A percentile compares a stretch with the other conserved stretches of the same genome.
phyloP scores from a whole-genome alignment of 2,113 vertebrate species.

The Dasypus novemcinctus region DNA sequence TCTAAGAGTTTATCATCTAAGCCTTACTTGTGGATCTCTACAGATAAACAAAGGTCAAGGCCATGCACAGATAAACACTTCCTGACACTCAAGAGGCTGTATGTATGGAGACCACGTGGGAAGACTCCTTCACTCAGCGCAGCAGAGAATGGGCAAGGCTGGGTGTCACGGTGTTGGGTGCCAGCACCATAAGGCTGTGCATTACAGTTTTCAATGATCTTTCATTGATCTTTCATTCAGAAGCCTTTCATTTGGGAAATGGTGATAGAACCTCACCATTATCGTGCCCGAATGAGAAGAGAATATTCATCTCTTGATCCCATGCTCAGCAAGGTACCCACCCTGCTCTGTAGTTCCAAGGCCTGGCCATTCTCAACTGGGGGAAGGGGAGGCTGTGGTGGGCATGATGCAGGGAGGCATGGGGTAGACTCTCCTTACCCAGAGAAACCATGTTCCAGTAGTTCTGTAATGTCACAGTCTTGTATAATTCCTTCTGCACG shows the following conservation, averaged over 20 bases:
- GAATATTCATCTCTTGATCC: neutral
- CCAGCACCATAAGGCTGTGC: neutral
- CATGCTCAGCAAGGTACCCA: neutral
- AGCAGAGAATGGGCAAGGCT: neutral
- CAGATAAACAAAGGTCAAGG: neutral
- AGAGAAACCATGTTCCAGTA: slow-evolving; percentile 79
- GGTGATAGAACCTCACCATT: neutral
- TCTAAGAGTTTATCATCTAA: neutral
- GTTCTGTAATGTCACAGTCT: slow-evolving; percentile 74
- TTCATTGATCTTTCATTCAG: neutral
- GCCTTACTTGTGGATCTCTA: neutral
- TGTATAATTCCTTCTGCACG: slow-evolving; percentile 74
- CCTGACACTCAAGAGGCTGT: neutral
- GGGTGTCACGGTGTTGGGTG: rapidly evolving
- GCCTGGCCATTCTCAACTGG: neutral
- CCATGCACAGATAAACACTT: neutral
- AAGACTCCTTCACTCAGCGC: neutral
- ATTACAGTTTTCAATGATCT: neutral
- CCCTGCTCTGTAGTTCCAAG: neutral
- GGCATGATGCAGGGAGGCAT: too few species aligned
- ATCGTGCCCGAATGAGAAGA: neutral
- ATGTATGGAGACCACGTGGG: neutral
- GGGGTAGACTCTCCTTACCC: slow-evolving; percentile 33
- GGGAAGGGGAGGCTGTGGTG: neutral
- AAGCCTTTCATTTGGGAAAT: slow-evolving; percentile 7